Conservation (phyloP, 2,797 vertebrate genomes). For the Characodon lateralis region DNA sequence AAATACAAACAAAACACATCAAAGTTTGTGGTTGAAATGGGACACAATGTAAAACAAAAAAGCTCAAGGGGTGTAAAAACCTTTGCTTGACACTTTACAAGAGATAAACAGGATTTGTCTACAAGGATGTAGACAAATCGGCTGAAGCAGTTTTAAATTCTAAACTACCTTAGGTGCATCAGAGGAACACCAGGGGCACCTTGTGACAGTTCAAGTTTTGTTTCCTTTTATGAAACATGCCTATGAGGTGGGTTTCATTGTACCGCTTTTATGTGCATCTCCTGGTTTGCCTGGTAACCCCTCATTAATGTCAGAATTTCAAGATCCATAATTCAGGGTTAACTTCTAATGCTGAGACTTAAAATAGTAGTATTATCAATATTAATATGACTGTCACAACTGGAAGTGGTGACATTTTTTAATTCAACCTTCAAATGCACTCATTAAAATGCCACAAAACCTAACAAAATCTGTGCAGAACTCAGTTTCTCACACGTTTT, state of each 20-base stretch:
- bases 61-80: not conserved
- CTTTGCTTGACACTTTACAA: not conserved
- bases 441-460: not conserved
- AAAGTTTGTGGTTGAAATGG: not conserved
- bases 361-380: not conserved
- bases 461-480: not conserved
- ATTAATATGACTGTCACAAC: not conserved
- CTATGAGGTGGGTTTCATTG: no score
- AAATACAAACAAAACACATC: not conserved
- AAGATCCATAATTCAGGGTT: not conserved
- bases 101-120: not conserved
- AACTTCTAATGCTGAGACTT: not conserved
- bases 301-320: no score
- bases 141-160: no score
- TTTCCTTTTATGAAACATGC: no score
- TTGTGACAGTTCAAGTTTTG: no score
- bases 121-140: no score
- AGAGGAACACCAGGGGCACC: no score
- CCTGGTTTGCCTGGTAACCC: no score
- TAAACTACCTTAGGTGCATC: no score
- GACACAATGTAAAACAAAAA: not conserved
- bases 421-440: not conserved
- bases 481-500: constrained; percentile 1
- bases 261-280: no score
- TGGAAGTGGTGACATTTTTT: not conserved